phyloP scores from a whole-genome alignment of 2,113 vertebrate genomes.

The Neogobius melanostomus region DNA sequence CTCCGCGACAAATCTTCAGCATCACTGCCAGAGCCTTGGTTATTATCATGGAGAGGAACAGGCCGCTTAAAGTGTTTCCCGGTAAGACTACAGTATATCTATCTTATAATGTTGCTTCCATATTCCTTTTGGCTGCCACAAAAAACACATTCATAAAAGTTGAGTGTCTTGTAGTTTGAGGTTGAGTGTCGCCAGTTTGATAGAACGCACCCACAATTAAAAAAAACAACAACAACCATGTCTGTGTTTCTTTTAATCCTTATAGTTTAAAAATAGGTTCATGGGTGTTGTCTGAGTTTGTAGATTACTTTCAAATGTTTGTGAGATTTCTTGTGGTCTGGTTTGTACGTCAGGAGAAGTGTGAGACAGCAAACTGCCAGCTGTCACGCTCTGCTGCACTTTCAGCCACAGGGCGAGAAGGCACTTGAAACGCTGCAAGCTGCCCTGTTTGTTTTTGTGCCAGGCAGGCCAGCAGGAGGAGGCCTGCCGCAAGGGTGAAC shows the following conservation, averaged over 20 bases:
- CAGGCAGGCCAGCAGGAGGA: slow-evolving; percentile 30
- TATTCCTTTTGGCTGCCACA: no score
- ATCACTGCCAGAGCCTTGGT: slow-evolving; percentile 80
- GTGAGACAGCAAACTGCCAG: slow-evolving; percentile 41
- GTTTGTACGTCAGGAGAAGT: slow-evolving; percentile 39
- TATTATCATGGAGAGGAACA: slow-evolving; percentile 82
- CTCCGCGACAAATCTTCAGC: slow-evolving; percentile 86
- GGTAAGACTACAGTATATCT: slow-evolving; percentile 66
- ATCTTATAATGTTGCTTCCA: no score
- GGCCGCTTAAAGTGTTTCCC: slow-evolving; percentile 84
- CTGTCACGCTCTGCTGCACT: slow-evolving; percentile 55
- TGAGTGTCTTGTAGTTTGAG: no score
- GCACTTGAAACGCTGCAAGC: slow-evolving; percentile 56
- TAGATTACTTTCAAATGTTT: slow-evolving; percentile 21
- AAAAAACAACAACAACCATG: not conserved
- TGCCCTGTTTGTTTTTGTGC: slow-evolving; percentile 45
- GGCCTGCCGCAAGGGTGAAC: slow-evolving; percentile 17
- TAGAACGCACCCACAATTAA: no score
- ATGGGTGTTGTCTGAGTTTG: slow-evolving; percentile 25
- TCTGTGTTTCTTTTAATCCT: slow-evolving; percentile 27
- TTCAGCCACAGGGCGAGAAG: slow-evolving; percentile 55
- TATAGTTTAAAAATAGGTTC: slow-evolving; percentile 39
- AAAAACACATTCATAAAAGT: no score
- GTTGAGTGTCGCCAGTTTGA: no score
- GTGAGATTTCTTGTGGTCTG: slow-evolving; percentile 36